Base-by-base conservation (phyloP, 2,113 vertebrate species). In the Nibea coibor region DNA sequence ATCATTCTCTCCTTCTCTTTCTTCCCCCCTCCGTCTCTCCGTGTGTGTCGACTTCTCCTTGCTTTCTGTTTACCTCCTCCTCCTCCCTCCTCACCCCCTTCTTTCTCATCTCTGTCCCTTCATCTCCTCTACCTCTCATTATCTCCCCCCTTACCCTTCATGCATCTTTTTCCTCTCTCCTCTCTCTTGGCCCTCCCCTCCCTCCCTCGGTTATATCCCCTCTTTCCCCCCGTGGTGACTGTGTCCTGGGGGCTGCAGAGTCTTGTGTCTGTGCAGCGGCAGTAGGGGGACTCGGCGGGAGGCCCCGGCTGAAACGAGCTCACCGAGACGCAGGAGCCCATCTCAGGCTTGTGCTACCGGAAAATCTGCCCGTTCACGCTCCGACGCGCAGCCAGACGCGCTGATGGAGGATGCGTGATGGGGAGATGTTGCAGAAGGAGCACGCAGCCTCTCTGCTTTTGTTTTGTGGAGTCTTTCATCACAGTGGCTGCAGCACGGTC, bases 331-430 rank as follows among this genome's bases (percentile, higher is more conserved):
- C 90, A 87, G 95, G 91, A 95, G 94, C 94, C 94, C 95, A 96
- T 97, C 96, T 97, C 96, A 95, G 93, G 96, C 96, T 97, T 94
- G 93, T 88, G 96, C 96, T 97, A 96, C 96, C 95, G 64, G 96
- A 97, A 97, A 98, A 98, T 98, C 95, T 95, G 94, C 94, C 96
- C 95, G 94, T 97, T 97, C 96, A 96, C 95, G 96, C 95, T 97
- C 95, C 91, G 93, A 74, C 83, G 94, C 94, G 91, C 85, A 28
- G 93, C 90, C 86, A 92, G 93, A 92, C 92, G 87, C 83, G 88
- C 90, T 91, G 93, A 91, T 84, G 93, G 93, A 88, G 84, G 92
- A 85, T 63, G 75, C 87, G 82, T 74, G 91, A 93, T 88, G 92
- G 92, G 91, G 88, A 91, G 91, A 75, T 68, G 81, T 85, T 76